Evolutionary conservation across 1,140 invertebrate genomes (phyloP).

Genomic region (Episyrphus balteatus): DNA sequence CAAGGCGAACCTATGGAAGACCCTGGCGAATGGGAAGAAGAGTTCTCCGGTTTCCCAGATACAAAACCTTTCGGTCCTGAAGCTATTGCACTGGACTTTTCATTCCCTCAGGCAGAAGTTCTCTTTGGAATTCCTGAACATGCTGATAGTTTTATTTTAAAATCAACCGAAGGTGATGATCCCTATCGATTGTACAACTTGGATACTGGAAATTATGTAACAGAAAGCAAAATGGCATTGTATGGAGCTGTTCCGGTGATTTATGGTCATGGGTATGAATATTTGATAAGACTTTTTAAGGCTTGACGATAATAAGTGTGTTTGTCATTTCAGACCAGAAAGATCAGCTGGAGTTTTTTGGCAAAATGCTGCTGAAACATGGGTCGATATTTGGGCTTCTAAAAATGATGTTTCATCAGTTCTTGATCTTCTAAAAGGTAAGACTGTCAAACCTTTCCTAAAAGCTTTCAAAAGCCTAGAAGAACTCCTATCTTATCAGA

Average conservation of each 20-base stretch:
- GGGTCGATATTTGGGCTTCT: conserved; percentile 81
- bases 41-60: conserved; percentile 88
- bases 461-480: too few relatives aligned
- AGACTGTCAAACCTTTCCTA: too few relatives aligned
- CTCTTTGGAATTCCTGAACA: conserved; percentile 97
- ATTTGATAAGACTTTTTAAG: neutral
- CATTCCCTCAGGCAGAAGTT: conserved; percentile 81
- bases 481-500: too few relatives aligned
- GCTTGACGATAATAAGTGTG: too few relatives aligned
- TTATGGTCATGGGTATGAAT: conserved; percentile 78
- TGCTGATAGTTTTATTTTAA: conserved; percentile 80
- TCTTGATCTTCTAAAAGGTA: too few relatives aligned
- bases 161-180: conserved; percentile 73
- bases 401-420: too few relatives aligned
- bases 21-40: conserved; percentile 90
- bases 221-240: conserved; percentile 88
- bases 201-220: conserved; percentile 98
- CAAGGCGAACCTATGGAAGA: conserved; percentile 39
- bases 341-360: conserved; percentile 85
- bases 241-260: conserved; percentile 93
- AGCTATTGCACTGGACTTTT: conserved; percentile 89
- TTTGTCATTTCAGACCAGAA: conserved; percentile 45
- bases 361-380: conserved; percentile 97
- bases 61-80: conserved; percentile 87
- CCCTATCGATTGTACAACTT: conserved; percentile 96